Evolutionary conservation across 2,888 invertebrate species (phyloP), one percentile per base, ranked within the genome.

Genomic region (Drosophila robusta): DNA sequence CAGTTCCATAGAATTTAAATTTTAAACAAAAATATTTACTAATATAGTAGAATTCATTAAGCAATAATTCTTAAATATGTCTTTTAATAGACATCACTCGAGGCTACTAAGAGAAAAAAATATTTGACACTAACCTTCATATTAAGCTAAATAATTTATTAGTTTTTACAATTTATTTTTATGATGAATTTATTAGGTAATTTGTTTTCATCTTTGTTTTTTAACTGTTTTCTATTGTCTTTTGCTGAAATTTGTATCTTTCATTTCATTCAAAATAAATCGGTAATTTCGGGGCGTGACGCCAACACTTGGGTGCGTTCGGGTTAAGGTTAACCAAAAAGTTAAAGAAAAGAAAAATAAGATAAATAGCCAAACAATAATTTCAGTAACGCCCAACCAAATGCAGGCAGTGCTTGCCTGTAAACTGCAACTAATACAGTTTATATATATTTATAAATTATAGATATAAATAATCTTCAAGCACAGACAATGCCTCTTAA

Each of bases 61-160:
- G 64, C 58, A 76, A 75, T 63, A 71, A 56, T 64, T 72, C 56
- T 54, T 36, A 51, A 34, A 66, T 56, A 67, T 75, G 49, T 61
- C 41, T 41, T 49, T 56, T 26, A 32, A 18, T 47, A n/a, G 22
- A 34, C 39, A 52, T n/a, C 22, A 9, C 29, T 57, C 39, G 51
- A 70, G 63, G 36, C 46, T 57, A 54, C 24, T 38, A 26, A 29
- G 52, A 44, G 45, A 11, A 57, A 47, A 47, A 42, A 61, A 57
- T 8, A 22, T 36, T 54, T 41, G 12, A 18, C 34, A 42, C 36
- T 51, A 61, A 22, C 77, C 77, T 64, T 77, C 62, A 32, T 24
- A 52, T 50, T 51, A 38, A 63, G 39, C 46, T 14, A 75, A 67
- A 75, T 67, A 68, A 68, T 69, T 64, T 72, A 77, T 72, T 55